phyloP scores from a whole-genome alignment of 2,113 vertebrate species.

The Centropus bengalensis region DNA sequence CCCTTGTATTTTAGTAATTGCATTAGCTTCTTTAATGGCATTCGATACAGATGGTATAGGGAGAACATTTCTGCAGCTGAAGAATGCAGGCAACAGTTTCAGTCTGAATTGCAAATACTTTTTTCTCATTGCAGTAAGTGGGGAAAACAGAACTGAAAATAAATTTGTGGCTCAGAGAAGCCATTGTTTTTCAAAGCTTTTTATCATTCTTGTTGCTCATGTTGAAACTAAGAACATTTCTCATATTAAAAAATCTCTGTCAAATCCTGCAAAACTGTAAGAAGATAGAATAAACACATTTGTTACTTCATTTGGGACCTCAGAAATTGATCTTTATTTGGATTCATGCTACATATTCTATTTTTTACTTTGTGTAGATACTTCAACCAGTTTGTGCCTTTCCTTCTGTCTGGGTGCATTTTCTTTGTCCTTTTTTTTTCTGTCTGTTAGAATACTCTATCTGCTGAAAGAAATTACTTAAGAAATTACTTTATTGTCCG shows the following conservation, averaged over 20 bases:
- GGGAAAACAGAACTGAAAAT: neutral
- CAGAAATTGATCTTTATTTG: neutral
- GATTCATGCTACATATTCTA: neutral
- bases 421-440: neutral
- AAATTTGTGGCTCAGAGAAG: neutral
- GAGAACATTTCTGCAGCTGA: constrained; percentile 36
- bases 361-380: neutral
- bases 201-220: neutral
- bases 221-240: neutral
- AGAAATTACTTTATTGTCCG: too few relatives aligned
- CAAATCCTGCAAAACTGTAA: neutral
- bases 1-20: constrained; percentile 69
- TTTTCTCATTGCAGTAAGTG: neutral
- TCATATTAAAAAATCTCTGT: neutral
- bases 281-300: neutral
- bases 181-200: neutral
- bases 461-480: neutral
- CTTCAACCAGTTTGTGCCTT: neutral
- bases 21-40: constrained; percentile 62
- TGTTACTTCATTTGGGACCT: neutral
- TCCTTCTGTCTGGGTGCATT: neutral
- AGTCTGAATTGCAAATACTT: constrained; percentile 18
- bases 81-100: constrained; percentile 40
- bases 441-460: neutral
- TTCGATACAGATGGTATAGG: constrained; percentile 57